Conservation (phyloP, 2,797 vertebrate species). For the Stomatorhinus walkeri region DNA sequence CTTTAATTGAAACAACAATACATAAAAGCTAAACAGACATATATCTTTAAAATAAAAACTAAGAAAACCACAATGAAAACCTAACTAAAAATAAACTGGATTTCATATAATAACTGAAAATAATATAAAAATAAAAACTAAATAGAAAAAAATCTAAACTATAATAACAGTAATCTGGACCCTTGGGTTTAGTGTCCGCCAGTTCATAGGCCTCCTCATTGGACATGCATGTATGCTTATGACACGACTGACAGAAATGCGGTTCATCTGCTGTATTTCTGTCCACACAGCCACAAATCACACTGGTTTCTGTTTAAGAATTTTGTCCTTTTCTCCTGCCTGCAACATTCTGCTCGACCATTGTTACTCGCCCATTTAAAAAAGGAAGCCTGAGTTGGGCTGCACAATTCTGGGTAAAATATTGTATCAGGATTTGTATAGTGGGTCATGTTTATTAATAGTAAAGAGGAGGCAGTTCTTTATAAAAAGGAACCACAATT, state of each 20-base stretch:
- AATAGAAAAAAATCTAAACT: background rate
- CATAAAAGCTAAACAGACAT: background rate
- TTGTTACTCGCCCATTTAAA: background rate
- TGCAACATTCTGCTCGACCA: background rate
- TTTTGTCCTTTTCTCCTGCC: background rate
- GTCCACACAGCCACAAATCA: background rate
- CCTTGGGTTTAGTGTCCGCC: background rate
- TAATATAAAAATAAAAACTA: background rate
- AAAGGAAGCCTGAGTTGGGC: background rate
- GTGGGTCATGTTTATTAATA: background rate
- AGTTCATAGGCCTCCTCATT: background rate
- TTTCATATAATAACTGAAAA: background rate
- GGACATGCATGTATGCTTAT: background rate
- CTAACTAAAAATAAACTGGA: background rate
- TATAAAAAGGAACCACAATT: background rate
- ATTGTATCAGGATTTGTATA: background rate
- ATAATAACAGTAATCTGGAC: background rate
- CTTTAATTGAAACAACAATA: background rate
- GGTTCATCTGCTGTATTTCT: background rate
- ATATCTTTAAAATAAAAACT: background rate
- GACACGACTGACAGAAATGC: background rate
- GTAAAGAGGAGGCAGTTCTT: background rate
- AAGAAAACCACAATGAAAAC: background rate
- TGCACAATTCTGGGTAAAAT: background rate
- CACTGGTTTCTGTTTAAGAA: background rate